Percentiles rank a stretch among this genome's conserved stretches.
Conservation (phyloP, 2,888 invertebrate genomes). For the Lasioglossum zephyrum region DNA sequence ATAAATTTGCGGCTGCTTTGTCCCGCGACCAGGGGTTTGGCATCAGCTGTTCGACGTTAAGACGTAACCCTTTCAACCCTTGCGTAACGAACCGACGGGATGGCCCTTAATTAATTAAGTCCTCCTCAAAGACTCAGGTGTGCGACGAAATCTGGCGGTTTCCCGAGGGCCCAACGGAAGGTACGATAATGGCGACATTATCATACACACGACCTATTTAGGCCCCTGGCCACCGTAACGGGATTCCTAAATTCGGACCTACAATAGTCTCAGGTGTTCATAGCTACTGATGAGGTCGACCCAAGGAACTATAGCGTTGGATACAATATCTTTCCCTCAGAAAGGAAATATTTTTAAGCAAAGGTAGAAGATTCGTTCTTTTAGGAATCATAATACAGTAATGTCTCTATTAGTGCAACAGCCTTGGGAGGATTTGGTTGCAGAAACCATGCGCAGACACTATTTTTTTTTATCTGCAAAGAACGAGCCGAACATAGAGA, state of each 20-base stretch:
- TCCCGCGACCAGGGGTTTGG: slow-evolving; percentile 57
- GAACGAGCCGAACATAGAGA: too few species aligned
- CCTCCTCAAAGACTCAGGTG: slow-evolving; percentile 83
- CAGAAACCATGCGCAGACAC: too few species aligned
- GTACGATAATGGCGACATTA: slow-evolving; percentile 83
- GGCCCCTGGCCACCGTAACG: slow-evolving; percentile 68
- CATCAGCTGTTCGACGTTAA: slow-evolving; percentile 79
- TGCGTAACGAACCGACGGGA: slow-evolving; percentile 75
- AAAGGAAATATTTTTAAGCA: background rate
- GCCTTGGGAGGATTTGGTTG: too few species aligned
- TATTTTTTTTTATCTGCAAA: too few species aligned
- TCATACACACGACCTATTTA: slow-evolving; percentile 84
- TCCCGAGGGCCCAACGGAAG: slow-evolving; percentile 68
- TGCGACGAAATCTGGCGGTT: slow-evolving; percentile 80
- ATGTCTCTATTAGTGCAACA: too few species aligned
- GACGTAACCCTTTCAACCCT: slow-evolving; percentile 76
- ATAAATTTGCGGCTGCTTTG: slow-evolving; percentile 59
- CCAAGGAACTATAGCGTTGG: slow-evolving; percentile 11
- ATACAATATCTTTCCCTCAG: background rate
- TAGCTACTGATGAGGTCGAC: slow-evolving; percentile 17
- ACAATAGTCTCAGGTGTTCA: slow-evolving; percentile 73
- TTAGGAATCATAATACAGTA: too few species aligned
- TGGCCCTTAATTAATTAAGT: slow-evolving; percentile 83
- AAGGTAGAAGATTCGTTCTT: background rate
- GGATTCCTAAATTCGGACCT: slow-evolving; percentile 70